Percentiles rank a stretch among this genome's conserved stretches.
Evolutionary conservation across 2,888 invertebrate genomes (phyloP).

Genomic region (Sycophila texana): DNA sequence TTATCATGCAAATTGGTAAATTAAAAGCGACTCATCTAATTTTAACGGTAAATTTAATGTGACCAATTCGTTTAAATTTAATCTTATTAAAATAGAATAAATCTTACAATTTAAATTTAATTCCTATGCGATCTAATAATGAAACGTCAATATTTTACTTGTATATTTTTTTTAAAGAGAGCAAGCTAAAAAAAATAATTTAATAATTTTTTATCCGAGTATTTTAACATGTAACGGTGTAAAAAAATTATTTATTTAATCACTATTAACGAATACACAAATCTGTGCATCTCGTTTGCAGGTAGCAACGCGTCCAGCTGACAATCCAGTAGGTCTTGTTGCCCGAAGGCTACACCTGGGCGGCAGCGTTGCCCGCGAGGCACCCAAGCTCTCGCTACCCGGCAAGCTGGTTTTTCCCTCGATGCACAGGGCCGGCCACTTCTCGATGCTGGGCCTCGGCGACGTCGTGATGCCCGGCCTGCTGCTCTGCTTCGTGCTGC

Average conservation of each 20-base stretch:
- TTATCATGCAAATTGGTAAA: too few relatives aligned
- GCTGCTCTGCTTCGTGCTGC: slow-evolving; percentile 94
- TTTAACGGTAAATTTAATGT: too few relatives aligned
- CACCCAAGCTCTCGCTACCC: slow-evolving; percentile 95
- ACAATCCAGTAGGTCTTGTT: slow-evolving; percentile 94
- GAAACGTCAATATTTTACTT: neutral
- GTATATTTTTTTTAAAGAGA: neutral
- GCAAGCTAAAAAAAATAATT: too few relatives aligned
- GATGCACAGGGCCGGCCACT: slow-evolving; percentile 96
- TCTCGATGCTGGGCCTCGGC: slow-evolving; percentile 94
- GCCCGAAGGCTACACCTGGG: slow-evolving; percentile 94
- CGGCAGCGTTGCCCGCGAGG: slow-evolving; percentile 92
- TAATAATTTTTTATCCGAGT: too few relatives aligned
- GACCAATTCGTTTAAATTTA: too few relatives aligned
- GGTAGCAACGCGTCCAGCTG: slow-evolving; percentile 90
- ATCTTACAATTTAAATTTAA: neutral
- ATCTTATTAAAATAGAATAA: neutral
- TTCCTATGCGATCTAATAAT: neutral
- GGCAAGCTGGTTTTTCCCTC: slow-evolving; percentile 98
- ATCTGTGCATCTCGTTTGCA: slow-evolving; percentile 61
- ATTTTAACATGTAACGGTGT: too few relatives aligned
- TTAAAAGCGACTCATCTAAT: too few relatives aligned
- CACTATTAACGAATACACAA: neutral
- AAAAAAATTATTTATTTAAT: neutral
- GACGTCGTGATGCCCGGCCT: slow-evolving; percentile 97